Percentiles rank a stretch among this genome's conserved stretches.
phyloP scores from a whole-genome alignment of 2,113 vertebrate species.

The Bufo gargarizans region DNA sequence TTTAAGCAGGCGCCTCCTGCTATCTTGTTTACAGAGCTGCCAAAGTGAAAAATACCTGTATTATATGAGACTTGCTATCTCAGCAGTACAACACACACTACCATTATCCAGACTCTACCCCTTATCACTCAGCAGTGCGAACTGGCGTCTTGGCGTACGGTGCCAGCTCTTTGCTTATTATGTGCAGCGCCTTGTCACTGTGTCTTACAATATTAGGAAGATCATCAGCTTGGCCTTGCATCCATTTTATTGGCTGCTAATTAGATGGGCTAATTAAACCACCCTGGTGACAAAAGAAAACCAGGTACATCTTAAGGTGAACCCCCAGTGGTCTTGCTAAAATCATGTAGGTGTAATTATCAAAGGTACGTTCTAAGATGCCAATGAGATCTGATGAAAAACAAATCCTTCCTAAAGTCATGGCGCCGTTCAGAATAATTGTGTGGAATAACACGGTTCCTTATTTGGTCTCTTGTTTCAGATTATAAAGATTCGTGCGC shows the following conservation, averaged over 20 bases:
- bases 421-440: no score
- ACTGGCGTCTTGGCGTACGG: conserved; percentile 63
- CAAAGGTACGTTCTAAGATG: neutral
- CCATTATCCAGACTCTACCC: conserved; percentile 76
- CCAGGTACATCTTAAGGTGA: no score
- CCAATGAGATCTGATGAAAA: no score
- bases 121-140: conserved; percentile 78
- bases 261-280: neutral
- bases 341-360: neutral
- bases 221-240: conserved; percentile 59
- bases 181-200: conserved; percentile 64
- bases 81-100: conserved; percentile 75
- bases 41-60: conserved; percentile 86
- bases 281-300: no score
- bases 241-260: neutral
- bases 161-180: conserved; percentile 65
- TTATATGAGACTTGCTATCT: conserved; percentile 82
- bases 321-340: no score
- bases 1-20: conserved; percentile 78
- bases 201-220: conserved; percentile 56
- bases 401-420: no score
- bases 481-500: conserved; percentile 97
- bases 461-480: conserved; percentile 61
- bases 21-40: conserved; percentile 86
- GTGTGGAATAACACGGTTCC: no score